Conservation (phyloP, 2,888 invertebrate species). For the Acanthosepion esculentum region DNA sequence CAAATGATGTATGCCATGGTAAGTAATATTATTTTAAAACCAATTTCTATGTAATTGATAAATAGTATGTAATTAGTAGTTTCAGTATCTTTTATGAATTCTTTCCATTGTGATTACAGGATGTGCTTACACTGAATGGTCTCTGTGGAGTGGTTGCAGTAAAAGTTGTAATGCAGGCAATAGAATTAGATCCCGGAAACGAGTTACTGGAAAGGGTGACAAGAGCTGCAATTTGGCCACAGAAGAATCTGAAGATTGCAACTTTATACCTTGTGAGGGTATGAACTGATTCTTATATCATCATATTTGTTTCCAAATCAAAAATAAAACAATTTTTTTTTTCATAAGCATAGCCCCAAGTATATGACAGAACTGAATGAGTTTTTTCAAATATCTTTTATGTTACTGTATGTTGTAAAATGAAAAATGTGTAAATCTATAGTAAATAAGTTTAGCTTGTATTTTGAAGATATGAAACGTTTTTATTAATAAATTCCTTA, state of each 20-base stretch:
- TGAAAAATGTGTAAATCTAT: no score
- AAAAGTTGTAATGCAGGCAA: conserved; percentile 24
- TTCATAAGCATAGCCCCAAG: no score
- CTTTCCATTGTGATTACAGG: not conserved
- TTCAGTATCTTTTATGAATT: no score
- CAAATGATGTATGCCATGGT: conserved; percentile 34
- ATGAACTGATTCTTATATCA: not conserved
- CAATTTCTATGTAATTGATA: not conserved
- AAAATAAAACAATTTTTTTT: no score
- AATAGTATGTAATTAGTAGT: no score
- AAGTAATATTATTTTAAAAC: not conserved
- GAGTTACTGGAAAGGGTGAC: not conserved
- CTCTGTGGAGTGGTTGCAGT: not conserved
- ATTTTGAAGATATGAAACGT: no score
- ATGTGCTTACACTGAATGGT: not conserved
- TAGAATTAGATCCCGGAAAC: not conserved
- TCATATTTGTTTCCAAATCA: no score
- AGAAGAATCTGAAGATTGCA: conserved; percentile 41
- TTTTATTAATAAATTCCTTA: no score
- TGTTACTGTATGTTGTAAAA: no score
- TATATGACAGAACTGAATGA: no score
- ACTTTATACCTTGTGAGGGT: conserved; percentile 39
- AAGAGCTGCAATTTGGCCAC: conserved; percentile 39
- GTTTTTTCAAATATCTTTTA: no score
- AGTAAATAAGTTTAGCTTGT: no score